Percentiles rank a stretch among this genome's conserved stretches.
phyloP scores from a whole-genome alignment of 1,140 invertebrate genomes.

The Solenopsis fugax region DNA sequence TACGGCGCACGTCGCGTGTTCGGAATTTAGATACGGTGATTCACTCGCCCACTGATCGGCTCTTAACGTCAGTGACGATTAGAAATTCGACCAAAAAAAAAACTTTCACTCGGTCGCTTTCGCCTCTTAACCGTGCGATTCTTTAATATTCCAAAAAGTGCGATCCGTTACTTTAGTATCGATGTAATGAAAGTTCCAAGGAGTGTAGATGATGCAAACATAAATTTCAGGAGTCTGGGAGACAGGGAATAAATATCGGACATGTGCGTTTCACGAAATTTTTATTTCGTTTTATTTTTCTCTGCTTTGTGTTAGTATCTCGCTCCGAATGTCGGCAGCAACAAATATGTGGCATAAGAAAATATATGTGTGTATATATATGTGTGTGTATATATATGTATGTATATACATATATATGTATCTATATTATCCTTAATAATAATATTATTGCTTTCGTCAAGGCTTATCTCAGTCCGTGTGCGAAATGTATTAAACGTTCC shows the following conservation, averaged over 20 bases:
- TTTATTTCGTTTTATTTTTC: conserved; percentile 46
- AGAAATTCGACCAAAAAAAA: conserved; percentile 57
- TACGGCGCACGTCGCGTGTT: neutral
- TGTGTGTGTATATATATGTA: conserved; percentile 6
- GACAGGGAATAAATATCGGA: neutral
- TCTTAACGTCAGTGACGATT: conserved; percentile 48
- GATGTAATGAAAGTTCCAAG: conserved; percentile 8
- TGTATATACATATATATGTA: neutral
- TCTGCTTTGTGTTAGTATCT: conserved; percentile 67
- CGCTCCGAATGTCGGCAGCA: conserved; percentile 61
- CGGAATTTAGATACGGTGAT: conserved; percentile 49
- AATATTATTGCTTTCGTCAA: conserved; percentile 53
- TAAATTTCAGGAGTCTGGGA: neutral
- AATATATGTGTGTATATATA: conserved; percentile 57
- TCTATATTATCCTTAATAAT: conserved; percentile 43
- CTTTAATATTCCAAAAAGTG: conserved; percentile 21
- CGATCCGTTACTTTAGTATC: neutral
- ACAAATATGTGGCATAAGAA: conserved; percentile 64
- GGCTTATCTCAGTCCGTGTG: conserved; percentile 28
- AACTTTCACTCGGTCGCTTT: conserved; percentile 70
- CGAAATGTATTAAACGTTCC: neutral
- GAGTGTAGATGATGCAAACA: neutral
- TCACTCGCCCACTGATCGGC: conserved; percentile 24
- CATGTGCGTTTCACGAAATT: neutral
- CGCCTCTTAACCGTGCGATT: conserved; percentile 28